These are phyloP conservation scores for Beaufortia kweichowensis DNA, from an alignment of 2,113 vertebrate species.

Conservation along the genomic window DNA sequence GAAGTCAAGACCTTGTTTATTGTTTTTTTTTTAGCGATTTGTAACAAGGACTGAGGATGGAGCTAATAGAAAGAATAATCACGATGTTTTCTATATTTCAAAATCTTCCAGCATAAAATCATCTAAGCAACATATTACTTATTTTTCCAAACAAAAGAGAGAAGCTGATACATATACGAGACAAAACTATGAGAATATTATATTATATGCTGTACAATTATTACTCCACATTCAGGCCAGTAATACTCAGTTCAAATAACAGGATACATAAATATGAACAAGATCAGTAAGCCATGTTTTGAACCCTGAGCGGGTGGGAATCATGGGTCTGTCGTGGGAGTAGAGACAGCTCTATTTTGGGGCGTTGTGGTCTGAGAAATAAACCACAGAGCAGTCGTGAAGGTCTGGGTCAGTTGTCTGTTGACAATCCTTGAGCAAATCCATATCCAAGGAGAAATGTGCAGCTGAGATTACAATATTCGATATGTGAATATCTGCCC, in stretches of 20 bases:
- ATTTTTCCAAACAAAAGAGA: no score
- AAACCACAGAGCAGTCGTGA: slow-evolving; percentile 48
- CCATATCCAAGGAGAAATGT: slow-evolving; percentile 32
- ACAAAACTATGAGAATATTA: no score
- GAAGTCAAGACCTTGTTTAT: slow-evolving; percentile 21
- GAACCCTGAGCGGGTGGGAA: slow-evolving; percentile 30
- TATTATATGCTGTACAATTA: no score
- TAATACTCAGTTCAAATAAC: no score
- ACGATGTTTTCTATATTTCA: no score
- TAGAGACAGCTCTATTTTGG: slow-evolving; percentile 67
- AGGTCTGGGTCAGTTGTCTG: slow-evolving; percentile 49
- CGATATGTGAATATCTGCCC: no score
- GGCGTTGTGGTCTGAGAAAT: slow-evolving; percentile 71
- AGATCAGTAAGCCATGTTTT: slow-evolving; percentile 14
- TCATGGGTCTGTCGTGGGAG: slow-evolving; percentile 56
- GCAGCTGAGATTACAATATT: not conserved
- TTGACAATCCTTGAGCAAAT: slow-evolving; percentile 25
- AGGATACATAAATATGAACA: not conserved
- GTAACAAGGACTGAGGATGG: slow-evolving; percentile 1
- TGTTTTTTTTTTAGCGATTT: slow-evolving; percentile 6
- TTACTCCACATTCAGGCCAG: no score
- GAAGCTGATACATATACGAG: no score
- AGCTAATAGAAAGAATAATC: not conserved
- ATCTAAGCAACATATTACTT: no score
- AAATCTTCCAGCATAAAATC: no score